These are phyloP conservation scores for Paramormyrops hopkinsi DNA, from an alignment of 2,797 vertebrate species.

Conservation along the genomic window DNA sequence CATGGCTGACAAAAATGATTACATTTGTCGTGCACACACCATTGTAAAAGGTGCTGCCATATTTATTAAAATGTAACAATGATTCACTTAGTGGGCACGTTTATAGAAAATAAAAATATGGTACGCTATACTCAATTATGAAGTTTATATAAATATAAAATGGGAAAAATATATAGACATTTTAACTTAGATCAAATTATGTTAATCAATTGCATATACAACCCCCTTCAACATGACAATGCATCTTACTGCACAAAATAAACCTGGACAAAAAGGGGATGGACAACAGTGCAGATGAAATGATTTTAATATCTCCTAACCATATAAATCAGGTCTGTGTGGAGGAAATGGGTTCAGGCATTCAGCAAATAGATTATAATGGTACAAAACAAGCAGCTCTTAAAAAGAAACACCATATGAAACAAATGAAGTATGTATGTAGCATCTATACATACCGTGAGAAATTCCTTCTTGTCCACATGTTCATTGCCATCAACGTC, in stretches of 20 bases:
- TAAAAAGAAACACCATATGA: not conserved
- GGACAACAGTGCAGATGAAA: not conserved
- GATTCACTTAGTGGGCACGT: not conserved
- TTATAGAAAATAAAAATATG: not conserved
- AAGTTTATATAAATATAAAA: not conserved
- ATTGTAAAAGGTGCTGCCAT: not conserved
- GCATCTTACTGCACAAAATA: not conserved
- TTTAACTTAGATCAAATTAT: not conserved
- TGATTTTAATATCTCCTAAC: not conserved
- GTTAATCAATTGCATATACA: not conserved
- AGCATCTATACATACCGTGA: constrained; percentile 72
- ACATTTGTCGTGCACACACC: not conserved
- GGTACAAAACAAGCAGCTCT: not conserved
- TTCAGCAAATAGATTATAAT: not conserved
- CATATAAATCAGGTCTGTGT: not conserved
- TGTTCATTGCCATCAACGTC: constrained; percentile 90
- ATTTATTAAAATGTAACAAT: not conserved
- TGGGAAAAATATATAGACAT: not conserved
- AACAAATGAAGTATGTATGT: not conserved
- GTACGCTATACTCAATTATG: not conserved
- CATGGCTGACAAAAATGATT: not conserved
- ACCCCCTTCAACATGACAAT: not conserved
- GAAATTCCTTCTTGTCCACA: constrained; percentile 93
- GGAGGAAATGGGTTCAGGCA: not conserved
- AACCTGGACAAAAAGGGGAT: not conserved